These are phyloP conservation scores for Monochamus saltuarius DNA, from an alignment of 1,140 invertebrate genomes.

Conservation along the genomic window DNA sequence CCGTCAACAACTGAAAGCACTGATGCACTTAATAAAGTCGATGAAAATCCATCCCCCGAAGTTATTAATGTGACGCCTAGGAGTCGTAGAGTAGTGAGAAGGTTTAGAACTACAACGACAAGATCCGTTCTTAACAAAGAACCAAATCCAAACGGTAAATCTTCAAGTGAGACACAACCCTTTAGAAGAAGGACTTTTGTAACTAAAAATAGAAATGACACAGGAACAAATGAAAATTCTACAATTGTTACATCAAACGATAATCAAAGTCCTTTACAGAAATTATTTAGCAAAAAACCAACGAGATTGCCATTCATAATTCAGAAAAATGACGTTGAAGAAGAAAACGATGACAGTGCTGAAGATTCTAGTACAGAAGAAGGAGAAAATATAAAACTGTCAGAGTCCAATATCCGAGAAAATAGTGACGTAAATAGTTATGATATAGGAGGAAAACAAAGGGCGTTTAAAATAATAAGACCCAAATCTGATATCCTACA, in stretches of 20 bases:
- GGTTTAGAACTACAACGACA: conserved; percentile 34
- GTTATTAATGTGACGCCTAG: conserved; percentile 9
- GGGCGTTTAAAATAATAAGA: conserved; percentile 4
- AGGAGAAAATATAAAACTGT: conserved; percentile 58
- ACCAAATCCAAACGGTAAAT: not conserved
- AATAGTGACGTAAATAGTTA: conserved; percentile 47
- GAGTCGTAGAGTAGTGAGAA: conserved; percentile 36
- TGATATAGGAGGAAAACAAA: conserved; percentile 36
- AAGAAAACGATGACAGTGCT: conserved; percentile 39
- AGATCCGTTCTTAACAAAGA: not conserved
- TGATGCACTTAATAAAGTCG: not conserved
- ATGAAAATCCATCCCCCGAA: not conserved
- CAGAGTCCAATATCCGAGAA: conserved; percentile 59
- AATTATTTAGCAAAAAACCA: conserved; percentile 19
- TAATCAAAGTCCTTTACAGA: conserved; percentile 16
- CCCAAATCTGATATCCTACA: not conserved
- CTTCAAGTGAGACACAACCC: too few relatives aligned
- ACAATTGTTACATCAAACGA: too few relatives aligned
- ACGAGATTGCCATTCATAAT: not conserved
- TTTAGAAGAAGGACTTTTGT: too few relatives aligned
- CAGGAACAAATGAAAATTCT: too few relatives aligned
- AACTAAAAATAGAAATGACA: too few relatives aligned
- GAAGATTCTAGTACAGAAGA: conserved; percentile 47
- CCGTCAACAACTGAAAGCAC: conserved; percentile 21
- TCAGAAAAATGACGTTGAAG: conserved; percentile 24